Conservation (phyloP, 37 sponge, comb jelly and placozoan genomes). For the Beroe forskalii region DNA sequence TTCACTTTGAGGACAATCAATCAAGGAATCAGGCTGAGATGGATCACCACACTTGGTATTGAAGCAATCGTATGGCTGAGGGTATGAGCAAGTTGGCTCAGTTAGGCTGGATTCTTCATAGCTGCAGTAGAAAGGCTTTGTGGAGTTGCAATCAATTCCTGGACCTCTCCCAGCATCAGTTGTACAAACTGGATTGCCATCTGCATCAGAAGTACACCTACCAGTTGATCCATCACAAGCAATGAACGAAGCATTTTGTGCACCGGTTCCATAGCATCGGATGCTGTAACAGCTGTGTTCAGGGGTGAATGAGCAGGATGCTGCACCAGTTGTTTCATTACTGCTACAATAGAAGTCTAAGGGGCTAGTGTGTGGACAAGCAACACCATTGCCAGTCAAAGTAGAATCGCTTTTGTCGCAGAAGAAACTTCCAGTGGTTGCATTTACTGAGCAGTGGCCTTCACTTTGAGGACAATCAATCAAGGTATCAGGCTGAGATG, state of each 20-base stretch:
- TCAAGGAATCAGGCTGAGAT: background rate
- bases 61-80: background rate
- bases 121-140: background rate
- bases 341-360: slow-evolving; percentile 35
- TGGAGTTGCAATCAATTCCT: background rate
- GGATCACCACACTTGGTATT: slow-evolving; percentile 38
- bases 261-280: slow-evolving; percentile 10
- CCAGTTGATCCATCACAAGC: background rate
- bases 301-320: background rate
- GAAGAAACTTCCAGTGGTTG: background rate
- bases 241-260: background rate
- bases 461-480: slow-evolving; percentile 34
- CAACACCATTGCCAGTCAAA: background rate
- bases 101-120: background rate
- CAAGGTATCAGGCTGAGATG: background rate
- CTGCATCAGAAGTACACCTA: background rate
- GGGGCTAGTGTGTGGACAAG: background rate
- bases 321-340: background rate
- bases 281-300: slow-evolving; percentile 23
- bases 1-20: background rate
- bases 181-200: background rate
- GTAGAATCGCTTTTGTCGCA: background rate
- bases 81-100: background rate
- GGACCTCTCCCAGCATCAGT: background rate
- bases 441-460: background rate